phyloP scores from a whole-genome alignment of 2,888 invertebrate genomes.

The Drosophila conformis region DNA sequence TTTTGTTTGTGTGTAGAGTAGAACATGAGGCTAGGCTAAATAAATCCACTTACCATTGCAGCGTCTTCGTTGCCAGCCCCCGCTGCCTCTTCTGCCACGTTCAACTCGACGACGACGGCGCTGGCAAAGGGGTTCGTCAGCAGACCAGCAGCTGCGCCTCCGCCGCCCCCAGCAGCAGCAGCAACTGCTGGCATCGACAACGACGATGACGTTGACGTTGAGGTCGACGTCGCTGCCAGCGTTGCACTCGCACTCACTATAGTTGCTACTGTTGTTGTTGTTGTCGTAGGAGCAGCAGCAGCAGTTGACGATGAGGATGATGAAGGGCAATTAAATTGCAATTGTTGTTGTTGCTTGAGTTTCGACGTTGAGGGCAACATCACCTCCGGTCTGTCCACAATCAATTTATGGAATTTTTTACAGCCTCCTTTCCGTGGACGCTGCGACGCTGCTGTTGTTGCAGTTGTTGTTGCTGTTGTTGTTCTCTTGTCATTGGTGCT shows the following conservation, averaged over 20 bases:
- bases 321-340: conserved; percentile 75
- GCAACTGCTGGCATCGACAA: conserved; percentile 16
- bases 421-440: conserved; percentile 73
- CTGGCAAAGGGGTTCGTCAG: conserved; percentile 62
- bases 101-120: conserved; percentile 31
- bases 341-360: conserved; percentile 73
- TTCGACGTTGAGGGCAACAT: conserved; percentile 83
- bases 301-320: conserved; percentile 33
- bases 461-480: conserved; percentile 13
- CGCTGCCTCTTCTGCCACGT: conserved; percentile 37
- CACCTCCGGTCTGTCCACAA: conserved; percentile 80
- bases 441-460: conserved; percentile 49
- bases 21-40: conserved; percentile 37
- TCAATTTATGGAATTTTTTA: conserved; percentile 83
- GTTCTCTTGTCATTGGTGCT: conserved; percentile 61
- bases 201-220: conserved; percentile 21
- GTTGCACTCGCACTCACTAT: conserved; percentile 16
- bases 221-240: conserved; percentile 29
- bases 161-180: conserved; percentile 41
- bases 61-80: conserved; percentile 56
- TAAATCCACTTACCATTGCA: conserved; percentile 76
- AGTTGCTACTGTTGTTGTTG: conserved; percentile 23
- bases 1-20: conserved; percentile 33
- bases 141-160: conserved; percentile 39
- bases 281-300: conserved; percentile 32